These are phyloP conservation scores for Zaprionus africanus DNA, from an alignment of 1,140 invertebrate species.

Conservation along the genomic window DNA sequence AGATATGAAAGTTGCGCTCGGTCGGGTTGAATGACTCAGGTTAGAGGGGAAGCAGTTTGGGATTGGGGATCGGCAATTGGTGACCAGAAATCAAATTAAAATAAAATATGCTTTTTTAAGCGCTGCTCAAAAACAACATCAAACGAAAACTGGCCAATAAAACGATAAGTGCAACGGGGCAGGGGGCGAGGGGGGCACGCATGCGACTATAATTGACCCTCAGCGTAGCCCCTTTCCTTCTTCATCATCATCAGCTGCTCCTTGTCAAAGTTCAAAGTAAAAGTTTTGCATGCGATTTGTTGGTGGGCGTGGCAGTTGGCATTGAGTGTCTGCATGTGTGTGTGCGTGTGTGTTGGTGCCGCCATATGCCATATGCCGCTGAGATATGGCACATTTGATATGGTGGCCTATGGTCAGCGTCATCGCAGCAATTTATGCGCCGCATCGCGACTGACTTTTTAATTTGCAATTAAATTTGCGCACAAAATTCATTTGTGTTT, in stretches of 20 bases:
- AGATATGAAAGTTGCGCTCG: conserved; percentile 64
- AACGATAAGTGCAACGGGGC: conserved; percentile 3
- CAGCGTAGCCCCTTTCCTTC: neutral
- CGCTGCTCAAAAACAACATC: conserved; percentile 15
- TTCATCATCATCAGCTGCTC: neutral
- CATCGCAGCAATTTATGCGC: conserved; percentile 45
- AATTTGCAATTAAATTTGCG: conserved; percentile 60
- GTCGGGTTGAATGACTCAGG: conserved; percentile 72
- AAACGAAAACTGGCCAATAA: conserved; percentile 34
- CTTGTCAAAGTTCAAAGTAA: conserved; percentile 59
- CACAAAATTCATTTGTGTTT: conserved; percentile 13
- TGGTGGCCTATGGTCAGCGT: conserved; percentile 21
- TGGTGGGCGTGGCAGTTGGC: conserved; percentile 41
- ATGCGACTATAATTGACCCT: conserved; percentile 22
- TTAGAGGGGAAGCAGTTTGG: neutral
- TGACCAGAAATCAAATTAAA: conserved; percentile 63
- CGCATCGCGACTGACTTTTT: conserved; percentile 38
- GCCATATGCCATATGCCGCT: neutral
- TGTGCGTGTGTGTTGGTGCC: no score
- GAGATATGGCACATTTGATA: conserved; percentile 26
- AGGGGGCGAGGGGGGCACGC: conserved; percentile 5
- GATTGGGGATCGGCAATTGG: conserved; percentile 9
- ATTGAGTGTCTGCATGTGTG: conserved; percentile 8
- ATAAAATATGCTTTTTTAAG: conserved; percentile 49
- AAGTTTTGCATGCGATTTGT: conserved; percentile 26